phyloP scores from a whole-genome alignment of 2,113 vertebrate genomes.

The Blennius ocellaris region DNA sequence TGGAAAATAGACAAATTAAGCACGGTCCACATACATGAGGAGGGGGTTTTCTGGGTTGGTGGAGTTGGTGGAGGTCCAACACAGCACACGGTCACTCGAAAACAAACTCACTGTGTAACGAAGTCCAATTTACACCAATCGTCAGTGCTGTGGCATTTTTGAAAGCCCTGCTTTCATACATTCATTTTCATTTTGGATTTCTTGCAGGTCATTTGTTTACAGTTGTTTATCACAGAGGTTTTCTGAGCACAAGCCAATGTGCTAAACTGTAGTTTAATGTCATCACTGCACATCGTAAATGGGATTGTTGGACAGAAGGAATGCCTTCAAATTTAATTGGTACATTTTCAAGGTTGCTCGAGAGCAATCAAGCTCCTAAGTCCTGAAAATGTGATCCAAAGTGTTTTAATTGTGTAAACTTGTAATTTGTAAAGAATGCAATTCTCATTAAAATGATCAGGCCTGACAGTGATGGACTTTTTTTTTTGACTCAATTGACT shows the following conservation, averaged over 20 bases:
- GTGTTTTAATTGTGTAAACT: constrained; percentile 57
- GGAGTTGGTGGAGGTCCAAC: constrained; percentile 40
- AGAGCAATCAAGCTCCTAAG: constrained; percentile 33
- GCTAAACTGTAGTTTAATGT: constrained; percentile 58
- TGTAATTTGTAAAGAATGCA: constrained; percentile 49
- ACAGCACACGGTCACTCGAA: constrained; percentile 55
- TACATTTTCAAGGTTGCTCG: constrained; percentile 52
- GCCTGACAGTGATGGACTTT: constrained; percentile 16
- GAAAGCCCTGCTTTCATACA: constrained; percentile 18
- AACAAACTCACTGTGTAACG: constrained; percentile 19
- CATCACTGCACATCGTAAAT: constrained; percentile 41
- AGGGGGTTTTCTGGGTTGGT: constrained; percentile 6
- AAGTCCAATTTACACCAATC: constrained; percentile 36
- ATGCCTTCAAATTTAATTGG: constrained; percentile 55
- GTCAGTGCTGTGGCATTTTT: constrained; percentile 19
- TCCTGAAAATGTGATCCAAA: constrained; percentile 59
- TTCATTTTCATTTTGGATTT: constrained; percentile 38
- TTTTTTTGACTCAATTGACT: too few species aligned
- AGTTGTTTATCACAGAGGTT: constrained; percentile 34
- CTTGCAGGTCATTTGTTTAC: constrained; percentile 48
- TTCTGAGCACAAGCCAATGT: constrained; percentile 53
- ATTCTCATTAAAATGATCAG: constrained; percentile 32
- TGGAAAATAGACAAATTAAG: constrained; percentile 73
- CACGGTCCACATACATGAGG: constrained; percentile 22
- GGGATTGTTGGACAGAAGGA: constrained; percentile 29